Conservation (phyloP, 2,888 invertebrate genomes). For the Drosophila merina region DNA sequence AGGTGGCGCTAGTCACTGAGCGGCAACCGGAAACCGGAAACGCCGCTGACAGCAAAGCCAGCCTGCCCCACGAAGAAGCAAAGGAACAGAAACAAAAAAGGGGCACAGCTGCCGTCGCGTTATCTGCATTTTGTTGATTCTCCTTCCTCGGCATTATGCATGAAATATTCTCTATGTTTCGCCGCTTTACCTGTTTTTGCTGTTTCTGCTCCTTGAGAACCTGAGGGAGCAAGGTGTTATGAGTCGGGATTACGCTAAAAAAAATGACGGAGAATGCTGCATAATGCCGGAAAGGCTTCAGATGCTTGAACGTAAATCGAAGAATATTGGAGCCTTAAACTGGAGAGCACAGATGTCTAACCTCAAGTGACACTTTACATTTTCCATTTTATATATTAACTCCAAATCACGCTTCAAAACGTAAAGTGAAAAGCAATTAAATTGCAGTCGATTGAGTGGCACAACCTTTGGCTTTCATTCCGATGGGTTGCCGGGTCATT, state of each 20-base stretch:
- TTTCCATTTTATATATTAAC: not conserved
- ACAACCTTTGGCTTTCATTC: not conserved
- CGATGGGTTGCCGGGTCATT: conserved; percentile 16
- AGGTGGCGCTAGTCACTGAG: conserved; percentile 37
- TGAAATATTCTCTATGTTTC: conserved; percentile 21
- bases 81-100: conserved; percentile 1
- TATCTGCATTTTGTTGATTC: conserved; percentile 42
- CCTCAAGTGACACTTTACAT: not conserved
- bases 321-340: not conserved
- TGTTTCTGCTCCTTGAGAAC: not conserved
- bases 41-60: conserved; percentile 30
- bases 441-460: not conserved
- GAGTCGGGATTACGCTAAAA: conserved; percentile 17
- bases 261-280: not conserved
- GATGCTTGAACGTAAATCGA: not conserved
- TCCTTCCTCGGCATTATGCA: conserved; percentile 31
- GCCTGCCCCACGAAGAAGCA: conserved; percentile 13
- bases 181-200: not conserved
- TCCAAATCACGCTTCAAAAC: not conserved
- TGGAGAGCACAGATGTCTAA: not conserved
- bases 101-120: conserved; percentile 38
- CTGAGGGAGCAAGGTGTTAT: conserved; percentile 13
- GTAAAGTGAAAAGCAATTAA: conserved; percentile 1
- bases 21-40: conserved; percentile 43
- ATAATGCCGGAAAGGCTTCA: too few species aligned